Percentiles rank a stretch among this genome's conserved stretches.
These are phyloP conservation scores for Baccha elongata DNA, from an alignment of 2,888 invertebrate genomes.

Conservation along the genomic window DNA sequence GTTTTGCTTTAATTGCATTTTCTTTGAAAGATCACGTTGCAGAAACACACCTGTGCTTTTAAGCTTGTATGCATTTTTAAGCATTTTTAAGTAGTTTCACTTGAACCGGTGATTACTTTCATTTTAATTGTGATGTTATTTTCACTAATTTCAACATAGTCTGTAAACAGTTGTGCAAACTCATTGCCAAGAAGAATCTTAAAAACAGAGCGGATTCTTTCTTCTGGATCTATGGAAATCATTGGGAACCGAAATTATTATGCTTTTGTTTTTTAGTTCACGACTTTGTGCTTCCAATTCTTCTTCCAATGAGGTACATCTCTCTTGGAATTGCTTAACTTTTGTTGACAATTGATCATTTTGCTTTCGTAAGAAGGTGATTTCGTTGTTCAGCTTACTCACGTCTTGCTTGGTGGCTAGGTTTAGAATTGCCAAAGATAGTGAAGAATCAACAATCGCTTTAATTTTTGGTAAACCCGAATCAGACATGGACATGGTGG, in stretches of 20 bases:
- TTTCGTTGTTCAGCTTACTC: not conserved
- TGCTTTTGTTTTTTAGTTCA: not conserved
- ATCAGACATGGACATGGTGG: not conserved
- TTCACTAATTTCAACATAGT: not conserved
- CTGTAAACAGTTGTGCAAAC: not conserved
- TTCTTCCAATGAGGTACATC: not conserved
- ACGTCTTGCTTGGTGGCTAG: not conserved
- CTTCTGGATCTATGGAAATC: not conserved
- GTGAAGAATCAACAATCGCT: conserved; percentile 1
- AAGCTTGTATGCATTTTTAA: conserved; percentile 10
- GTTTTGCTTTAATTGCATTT: not conserved
- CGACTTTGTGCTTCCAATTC: too few species aligned
- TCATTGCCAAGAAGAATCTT: conserved; percentile 2
- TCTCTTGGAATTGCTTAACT: not conserved
- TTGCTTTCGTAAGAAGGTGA: not conserved
- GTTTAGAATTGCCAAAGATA: not conserved
- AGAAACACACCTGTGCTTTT: not conserved
- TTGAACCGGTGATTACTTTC: not conserved
- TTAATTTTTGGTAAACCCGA: conserved; percentile 2
- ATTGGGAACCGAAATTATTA: not conserved
- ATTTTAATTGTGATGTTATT: not conserved
- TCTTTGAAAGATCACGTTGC: not conserved
- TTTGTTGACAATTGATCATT: not conserved
- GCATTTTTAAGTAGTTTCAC: conserved; percentile 3
- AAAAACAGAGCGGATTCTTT: not conserved